These are phyloP conservation scores for Zaprionus gabonicus DNA, from an alignment of 1,140 invertebrate genomes.

Conservation along the genomic window DNA sequence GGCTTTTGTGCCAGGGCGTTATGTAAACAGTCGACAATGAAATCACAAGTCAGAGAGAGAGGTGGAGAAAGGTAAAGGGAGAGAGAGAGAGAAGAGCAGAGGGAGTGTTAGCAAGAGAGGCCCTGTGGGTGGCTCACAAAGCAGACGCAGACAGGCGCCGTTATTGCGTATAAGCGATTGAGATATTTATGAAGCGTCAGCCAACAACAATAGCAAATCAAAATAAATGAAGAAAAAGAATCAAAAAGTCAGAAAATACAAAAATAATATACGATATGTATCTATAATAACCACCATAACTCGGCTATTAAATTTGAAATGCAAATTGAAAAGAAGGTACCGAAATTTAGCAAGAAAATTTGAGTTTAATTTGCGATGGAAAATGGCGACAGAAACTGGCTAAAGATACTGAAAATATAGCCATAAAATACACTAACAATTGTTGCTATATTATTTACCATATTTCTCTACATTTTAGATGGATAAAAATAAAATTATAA, in stretches of 20 bases:
- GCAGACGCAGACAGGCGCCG: conserved; percentile 54
- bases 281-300: neutral
- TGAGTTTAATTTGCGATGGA: conserved; percentile 2
- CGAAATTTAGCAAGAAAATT: neutral
- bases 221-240: conserved; percentile 24
- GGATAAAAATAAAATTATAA: neutral
- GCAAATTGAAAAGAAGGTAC: neutral
- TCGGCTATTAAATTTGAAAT: conserved; percentile 6
- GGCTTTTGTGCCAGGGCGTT: conserved; percentile 76
- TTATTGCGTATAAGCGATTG: conserved; percentile 61
- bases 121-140: conserved; percentile 8
- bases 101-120: neutral
- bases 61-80: conserved; percentile 37
- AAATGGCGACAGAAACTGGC: neutral
- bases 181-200: conserved; percentile 69
- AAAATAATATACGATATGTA: neutral
- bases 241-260: neutral
- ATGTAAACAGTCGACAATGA: conserved; percentile 75
- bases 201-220: conserved; percentile 32
- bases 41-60: conserved; percentile 52
- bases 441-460: neutral
- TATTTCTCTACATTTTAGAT: conserved; percentile 10
- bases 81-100: neutral
- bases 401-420: neutral
- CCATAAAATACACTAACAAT: neutral